Percentiles rank a stretch among this genome's conserved stretches.
Evolutionary conservation across 2,113 vertebrate species (phyloP).

Genomic region (Melozone crissalis): DNA sequence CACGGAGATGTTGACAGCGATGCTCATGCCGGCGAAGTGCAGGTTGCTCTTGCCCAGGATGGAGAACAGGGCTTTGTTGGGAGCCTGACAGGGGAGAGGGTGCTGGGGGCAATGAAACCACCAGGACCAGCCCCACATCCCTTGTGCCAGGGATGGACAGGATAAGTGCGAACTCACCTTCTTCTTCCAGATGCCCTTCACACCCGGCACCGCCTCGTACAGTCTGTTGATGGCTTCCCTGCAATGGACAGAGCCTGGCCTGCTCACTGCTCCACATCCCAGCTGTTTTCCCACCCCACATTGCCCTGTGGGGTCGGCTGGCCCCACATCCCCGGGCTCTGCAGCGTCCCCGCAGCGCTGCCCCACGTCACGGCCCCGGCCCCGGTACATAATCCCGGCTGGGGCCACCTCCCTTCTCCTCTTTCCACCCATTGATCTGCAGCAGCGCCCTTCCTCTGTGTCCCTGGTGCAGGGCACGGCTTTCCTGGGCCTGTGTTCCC

Average conservation of each 20-base stretch:
- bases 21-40: constrained; percentile 92
- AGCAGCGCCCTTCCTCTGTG: neutral
- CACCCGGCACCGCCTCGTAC: constrained; percentile 89
- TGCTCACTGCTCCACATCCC: neutral
- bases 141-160: fast-evolving
- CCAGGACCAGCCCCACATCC: fast-evolving
- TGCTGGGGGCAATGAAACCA: fast-evolving
- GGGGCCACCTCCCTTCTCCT: constrained; percentile 46
- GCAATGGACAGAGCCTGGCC: neutral
- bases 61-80: constrained; percentile 88
- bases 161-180: constrained; percentile 78
- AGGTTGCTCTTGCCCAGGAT: constrained; percentile 95
- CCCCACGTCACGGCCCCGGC: neutral
- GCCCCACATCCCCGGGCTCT: fast-evolving
- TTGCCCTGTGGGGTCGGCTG: neutral
- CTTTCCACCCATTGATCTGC: constrained; percentile 13
- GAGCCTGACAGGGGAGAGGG: constrained; percentile 60
- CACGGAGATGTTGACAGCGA: constrained; percentile 89
- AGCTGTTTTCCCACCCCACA: fast-evolving
- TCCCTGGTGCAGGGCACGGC: neutral
- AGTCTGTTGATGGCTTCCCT: constrained; percentile 97
- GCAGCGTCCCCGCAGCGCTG: neutral
- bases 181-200: constrained; percentile 91
- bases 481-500: neutral
- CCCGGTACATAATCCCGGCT: neutral